Base-by-base conservation (phyloP, 2,888 invertebrate genomes). In the Drosophila recens region DNA sequence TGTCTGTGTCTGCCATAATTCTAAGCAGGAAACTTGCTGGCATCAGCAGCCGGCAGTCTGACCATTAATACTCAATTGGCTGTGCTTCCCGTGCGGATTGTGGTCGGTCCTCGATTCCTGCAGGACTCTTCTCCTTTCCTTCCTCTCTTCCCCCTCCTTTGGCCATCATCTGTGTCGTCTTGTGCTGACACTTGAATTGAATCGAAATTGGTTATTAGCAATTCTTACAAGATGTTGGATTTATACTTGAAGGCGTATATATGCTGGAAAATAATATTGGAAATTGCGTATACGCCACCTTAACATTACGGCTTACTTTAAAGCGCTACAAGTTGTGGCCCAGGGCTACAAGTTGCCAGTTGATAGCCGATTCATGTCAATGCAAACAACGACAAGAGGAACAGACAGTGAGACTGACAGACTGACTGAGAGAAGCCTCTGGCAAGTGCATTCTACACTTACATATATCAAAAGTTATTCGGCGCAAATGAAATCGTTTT, bases 1-100 rank as follows among this genome's bases (percentile, higher is more conserved):
- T n/a, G 36, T 38, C 23, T 53, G n/a, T 54, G 67, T 70, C 67
- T 59, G 82, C 87, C 82, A 87, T 89, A 89, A 86, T 84, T 89
- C 80, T 82, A 72, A 53, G 74, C 80, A 76, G 82, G 74, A 82
- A 87, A 89, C 72, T 82, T 87, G 89, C 85, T 87, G 88, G 89
- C 85, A 84, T 84, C 83, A 88, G 65, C 64, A 68, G 72, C 79
- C 79, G 70, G 73, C 72, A 79, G 75, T 77, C 82, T 89, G 87
- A 89, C 90, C 89, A 87, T 89, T 87, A 87, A 87, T 87, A 87
- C 87, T 89, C 87, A 87, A 87, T 87, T 87, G 87, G 86, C 88
- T 87, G 90, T 87, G 86, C 90, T 89, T 87, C 90, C 90, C 90
- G 86, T 85, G 87, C 77, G 87, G 86, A 75, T 82, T 83, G 83